These are phyloP conservation scores for Hippocampus mohnikei DNA, from an alignment of 2,113 vertebrate species.

Conservation along the genomic window DNA sequence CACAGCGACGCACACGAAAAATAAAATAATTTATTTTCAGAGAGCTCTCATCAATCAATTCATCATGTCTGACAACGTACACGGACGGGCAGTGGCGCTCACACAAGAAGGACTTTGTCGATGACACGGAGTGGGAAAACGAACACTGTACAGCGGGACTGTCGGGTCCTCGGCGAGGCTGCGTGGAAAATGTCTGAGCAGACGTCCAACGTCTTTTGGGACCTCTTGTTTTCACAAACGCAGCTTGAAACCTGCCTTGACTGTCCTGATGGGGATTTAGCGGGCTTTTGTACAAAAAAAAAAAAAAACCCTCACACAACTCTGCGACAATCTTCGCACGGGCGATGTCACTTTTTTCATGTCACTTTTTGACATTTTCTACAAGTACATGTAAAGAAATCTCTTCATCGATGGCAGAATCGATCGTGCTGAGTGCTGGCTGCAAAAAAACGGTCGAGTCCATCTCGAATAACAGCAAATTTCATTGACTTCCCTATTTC, in stretches of 20 bases:
- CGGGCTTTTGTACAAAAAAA: background rate
- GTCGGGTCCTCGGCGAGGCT: slow-evolving; percentile 12
- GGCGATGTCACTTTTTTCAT: background rate
- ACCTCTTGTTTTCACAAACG: background rate
- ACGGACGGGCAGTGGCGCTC: slow-evolving; percentile 65
- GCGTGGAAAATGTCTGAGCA: background rate
- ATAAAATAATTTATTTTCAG: slow-evolving; percentile 74
- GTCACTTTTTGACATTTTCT: background rate
- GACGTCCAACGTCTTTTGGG: background rate
- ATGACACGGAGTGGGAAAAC: slow-evolving; percentile 29
- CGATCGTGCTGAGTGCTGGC: background rate
- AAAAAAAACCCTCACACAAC: background rate
- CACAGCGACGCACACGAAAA: slow-evolving; percentile 48
- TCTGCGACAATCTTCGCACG: background rate
- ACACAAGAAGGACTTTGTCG: slow-evolving; percentile 41
- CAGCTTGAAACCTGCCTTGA: background rate
- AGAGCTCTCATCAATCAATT: slow-evolving; percentile 60
- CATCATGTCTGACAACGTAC: slow-evolving; percentile 54
- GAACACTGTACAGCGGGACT: slow-evolving; percentile 10
- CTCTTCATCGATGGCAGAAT: background rate
- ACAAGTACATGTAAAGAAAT: background rate
- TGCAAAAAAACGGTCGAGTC: background rate
- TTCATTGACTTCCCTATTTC: too few species aligned
- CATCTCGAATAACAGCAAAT: too few species aligned
- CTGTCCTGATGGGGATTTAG: background rate